phyloP scores from a whole-genome alignment of 2,888 invertebrate species.

The Barypeithes pellucidus region DNA sequence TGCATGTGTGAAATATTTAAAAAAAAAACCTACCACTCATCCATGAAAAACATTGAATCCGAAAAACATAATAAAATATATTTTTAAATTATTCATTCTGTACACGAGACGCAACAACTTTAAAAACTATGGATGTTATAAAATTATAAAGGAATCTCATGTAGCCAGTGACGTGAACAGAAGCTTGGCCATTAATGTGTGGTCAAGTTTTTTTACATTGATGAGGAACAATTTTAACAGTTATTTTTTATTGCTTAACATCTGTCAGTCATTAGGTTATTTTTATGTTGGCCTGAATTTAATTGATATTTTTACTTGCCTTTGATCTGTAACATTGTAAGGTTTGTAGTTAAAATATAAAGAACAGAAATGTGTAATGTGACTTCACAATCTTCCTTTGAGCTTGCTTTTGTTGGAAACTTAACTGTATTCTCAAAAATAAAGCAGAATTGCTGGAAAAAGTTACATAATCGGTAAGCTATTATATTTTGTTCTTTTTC shows the following conservation, averaged over 20 bases:
- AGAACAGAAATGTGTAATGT: too few relatives aligned
- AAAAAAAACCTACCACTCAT: too few relatives aligned
- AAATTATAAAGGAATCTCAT: slow-evolving; percentile 3
- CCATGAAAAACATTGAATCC: too few relatives aligned
- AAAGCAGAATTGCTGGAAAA: too few relatives aligned
- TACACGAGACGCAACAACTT: not conserved
- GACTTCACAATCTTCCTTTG: too few relatives aligned
- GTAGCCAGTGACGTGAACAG: slow-evolving; percentile 22
- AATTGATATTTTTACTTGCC: not conserved
- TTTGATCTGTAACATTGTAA: not conserved
- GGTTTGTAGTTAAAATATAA: too few relatives aligned
- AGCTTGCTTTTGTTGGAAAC: too few relatives aligned
- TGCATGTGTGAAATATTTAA: too few relatives aligned
- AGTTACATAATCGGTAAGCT: too few relatives aligned
- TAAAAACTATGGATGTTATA: not conserved
- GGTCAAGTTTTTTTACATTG: slow-evolving; percentile 36
- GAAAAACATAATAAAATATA: not conserved
- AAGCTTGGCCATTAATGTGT: slow-evolving; percentile 46
- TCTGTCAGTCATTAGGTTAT: slow-evolving; percentile 16
- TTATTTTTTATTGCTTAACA: slow-evolving; percentile 27
- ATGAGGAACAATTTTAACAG: slow-evolving; percentile 36
- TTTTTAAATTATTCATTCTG: not conserved
- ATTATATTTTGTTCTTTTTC: too few relatives aligned
- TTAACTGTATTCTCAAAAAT: too few relatives aligned
- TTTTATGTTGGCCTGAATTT: not conserved